Evolutionary conservation across 53 echinoderm and acorn worm species (phyloP).

Genomic region (Holothuria scabra): DNA sequence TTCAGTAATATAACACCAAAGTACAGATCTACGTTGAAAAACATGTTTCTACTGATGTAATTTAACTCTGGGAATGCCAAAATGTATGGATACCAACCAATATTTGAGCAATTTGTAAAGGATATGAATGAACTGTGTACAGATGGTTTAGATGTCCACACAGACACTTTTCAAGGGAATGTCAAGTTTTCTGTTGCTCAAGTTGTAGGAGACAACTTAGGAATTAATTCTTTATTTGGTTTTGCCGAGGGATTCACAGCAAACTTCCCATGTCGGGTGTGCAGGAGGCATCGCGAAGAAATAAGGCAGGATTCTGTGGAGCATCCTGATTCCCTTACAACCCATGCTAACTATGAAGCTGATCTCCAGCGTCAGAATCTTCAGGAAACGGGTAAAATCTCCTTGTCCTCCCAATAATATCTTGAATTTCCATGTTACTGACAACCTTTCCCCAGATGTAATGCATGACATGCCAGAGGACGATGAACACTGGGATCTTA

Average conservation of each 20-base stretch:
- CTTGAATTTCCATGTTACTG: conserved; percentile 27
- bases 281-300: conserved; percentile 56
- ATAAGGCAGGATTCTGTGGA: conserved; percentile 1
- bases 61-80: conserved; percentile 57
- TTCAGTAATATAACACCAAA: conserved; percentile 55
- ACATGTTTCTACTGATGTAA: conserved; percentile 53
- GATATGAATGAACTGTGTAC: conserved; percentile 43
- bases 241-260: conserved; percentile 54
- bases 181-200: conserved; percentile 32
- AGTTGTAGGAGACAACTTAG: conserved; percentile 52
- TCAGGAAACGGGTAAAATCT: conserved; percentile 52
- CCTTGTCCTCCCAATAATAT: conserved; percentile 49
- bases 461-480: conserved; percentile 65
- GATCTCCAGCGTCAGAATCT: conserved; percentile 48
- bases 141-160: conserved; percentile 49
- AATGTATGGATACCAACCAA: conserved; percentile 49
- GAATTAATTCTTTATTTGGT: conserved; percentile 45
- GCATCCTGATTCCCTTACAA: conserved; percentile 23
- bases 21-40: conserved; percentile 49
- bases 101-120: conserved; percentile 51
- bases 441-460: conserved; percentile 52
- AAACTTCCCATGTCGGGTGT: conserved; percentile 52
- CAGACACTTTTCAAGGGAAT: conserved; percentile 34
- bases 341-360: conserved; percentile 44
- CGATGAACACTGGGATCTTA: conserved; percentile 57